Evolutionary conservation across 2,797 vertebrate genomes (phyloP).

Genomic region (Rhodeus uyekii): DNA sequence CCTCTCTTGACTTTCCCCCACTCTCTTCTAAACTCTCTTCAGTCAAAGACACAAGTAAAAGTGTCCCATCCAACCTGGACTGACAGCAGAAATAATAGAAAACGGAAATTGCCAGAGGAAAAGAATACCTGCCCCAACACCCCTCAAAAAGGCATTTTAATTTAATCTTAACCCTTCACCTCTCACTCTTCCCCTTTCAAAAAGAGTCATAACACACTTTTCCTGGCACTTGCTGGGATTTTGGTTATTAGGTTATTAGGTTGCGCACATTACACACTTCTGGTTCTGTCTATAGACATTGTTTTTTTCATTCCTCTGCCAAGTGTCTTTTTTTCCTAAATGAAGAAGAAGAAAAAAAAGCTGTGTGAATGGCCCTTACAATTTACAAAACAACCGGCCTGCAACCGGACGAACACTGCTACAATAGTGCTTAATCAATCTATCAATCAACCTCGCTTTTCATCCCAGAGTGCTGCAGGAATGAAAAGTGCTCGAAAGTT

Average conservation of each 20-base stretch:
- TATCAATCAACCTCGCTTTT: not conserved
- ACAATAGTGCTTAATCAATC: not conserved
- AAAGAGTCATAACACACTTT: not conserved
- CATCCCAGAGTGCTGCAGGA: not conserved
- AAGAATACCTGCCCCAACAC: slow-evolving; percentile 60
- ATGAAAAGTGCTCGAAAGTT: too few relatives aligned
- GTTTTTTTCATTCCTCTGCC: not conserved
- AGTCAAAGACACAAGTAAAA: slow-evolving; percentile 58
- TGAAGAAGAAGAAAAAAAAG: not conserved
- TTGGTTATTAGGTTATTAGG: not conserved
- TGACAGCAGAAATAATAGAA: slow-evolving; percentile 73
- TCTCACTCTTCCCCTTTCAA: not conserved
- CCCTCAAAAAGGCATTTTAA: slow-evolving; percentile 52
- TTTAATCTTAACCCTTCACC: slow-evolving; percentile 20
- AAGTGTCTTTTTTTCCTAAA: not conserved
- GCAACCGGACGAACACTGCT: not conserved
- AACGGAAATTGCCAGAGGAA: slow-evolving; percentile 70
- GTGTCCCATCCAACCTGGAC: slow-evolving; percentile 62
- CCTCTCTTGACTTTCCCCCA: slow-evolving; percentile 46
- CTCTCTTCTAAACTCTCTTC: slow-evolving; percentile 38
- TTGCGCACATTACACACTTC: not conserved
- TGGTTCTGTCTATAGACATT: not conserved
- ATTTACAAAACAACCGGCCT: not conserved
- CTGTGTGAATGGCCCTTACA: not conserved
- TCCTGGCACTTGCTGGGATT: not conserved